Evolutionary conservation across 2,797 vertebrate genomes (phyloP), one percentile per base, ranked within the genome.

Genomic region (Peromyscus aztecus): DNA sequence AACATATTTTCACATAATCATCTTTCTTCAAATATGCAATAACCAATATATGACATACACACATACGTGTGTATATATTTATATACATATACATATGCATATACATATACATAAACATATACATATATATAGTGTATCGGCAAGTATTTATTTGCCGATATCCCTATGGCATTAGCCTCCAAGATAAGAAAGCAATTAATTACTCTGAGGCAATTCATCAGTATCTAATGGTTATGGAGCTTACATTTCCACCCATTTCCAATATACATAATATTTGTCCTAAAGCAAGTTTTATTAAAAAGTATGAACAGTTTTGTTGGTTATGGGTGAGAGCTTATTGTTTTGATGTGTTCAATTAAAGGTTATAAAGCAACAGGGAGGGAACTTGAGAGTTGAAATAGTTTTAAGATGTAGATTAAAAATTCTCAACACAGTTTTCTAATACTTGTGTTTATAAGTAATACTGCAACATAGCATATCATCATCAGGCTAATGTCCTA

Each of bases 171-270:
- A 2, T 52, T 82, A 82, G 17, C 29, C 0, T 75, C 6, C 27
- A 69, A 83, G 19, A 37, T 89, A n/a, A 80, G 49, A 80, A 55
- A 23, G 17, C n/a, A 23, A 55, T 80, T 80, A 52, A 19, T n/a
- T 78, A n/a, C 49, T 80, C 29, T 89, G 24, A 78, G 55, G 65
- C 21, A 61, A 29, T 81, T 90, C 59, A 19, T 37, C 71, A 89
- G 37, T 78, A 86, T 31, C 6, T 80, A 94, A 88, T 49, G 43
- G 9, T 65, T 10, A 31, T 23, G 3, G 23, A 37, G 6, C 0
- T 94, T 91, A 93, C 46, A 85, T 96, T 93, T 90, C 78, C n/a
- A 55, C 52, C 52, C 17, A 11, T 94, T 94, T 94, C 31, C 34
- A 24, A 19, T 13, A 77, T 77, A 46, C 4, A 13, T 43, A 81